Evolutionary conservation across 2,888 invertebrate genomes (phyloP).

Genomic region (Orchesellides sinensis): DNA sequence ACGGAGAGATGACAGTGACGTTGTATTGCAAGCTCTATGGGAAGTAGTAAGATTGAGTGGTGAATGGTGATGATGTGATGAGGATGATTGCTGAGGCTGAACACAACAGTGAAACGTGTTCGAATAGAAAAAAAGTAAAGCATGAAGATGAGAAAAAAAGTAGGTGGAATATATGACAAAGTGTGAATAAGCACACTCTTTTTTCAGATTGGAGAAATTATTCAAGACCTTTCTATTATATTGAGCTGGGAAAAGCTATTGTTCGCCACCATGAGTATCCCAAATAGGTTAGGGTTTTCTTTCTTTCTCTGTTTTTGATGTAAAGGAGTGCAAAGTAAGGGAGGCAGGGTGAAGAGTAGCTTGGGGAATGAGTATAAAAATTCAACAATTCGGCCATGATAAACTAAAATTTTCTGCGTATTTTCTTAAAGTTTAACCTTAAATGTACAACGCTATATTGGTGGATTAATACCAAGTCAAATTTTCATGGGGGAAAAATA

Average conservation of each 20-base stretch:
- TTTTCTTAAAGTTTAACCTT: no score
- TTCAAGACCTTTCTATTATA: neutral
- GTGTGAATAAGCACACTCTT: neutral
- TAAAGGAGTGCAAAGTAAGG: no score
- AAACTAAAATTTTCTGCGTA: no score
- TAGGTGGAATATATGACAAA: constrained; percentile 14
- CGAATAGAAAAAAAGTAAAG: constrained; percentile 23
- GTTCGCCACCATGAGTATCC: constrained; percentile 1
- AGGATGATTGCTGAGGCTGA: constrained; percentile 52
- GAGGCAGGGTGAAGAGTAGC: no score
- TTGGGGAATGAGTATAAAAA: no score
- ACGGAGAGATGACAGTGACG: constrained; percentile 4
- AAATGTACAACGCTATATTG: no score
- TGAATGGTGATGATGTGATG: constrained; percentile 31
- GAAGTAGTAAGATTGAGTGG: constrained; percentile 30
- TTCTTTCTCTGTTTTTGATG: no score
- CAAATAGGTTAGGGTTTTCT: neutral
- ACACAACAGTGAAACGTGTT: constrained; percentile 46
- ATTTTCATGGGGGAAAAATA: no score
- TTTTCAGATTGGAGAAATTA: neutral
- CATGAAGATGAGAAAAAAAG: constrained; percentile 19
- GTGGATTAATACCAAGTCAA: no score
- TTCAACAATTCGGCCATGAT: no score
- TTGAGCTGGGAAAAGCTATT: neutral
- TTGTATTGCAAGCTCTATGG: neutral